Base-by-base conservation (phyloP, 35 echinoderm and acorn worm genomes). In the Apostichopus japonicus region DNA sequence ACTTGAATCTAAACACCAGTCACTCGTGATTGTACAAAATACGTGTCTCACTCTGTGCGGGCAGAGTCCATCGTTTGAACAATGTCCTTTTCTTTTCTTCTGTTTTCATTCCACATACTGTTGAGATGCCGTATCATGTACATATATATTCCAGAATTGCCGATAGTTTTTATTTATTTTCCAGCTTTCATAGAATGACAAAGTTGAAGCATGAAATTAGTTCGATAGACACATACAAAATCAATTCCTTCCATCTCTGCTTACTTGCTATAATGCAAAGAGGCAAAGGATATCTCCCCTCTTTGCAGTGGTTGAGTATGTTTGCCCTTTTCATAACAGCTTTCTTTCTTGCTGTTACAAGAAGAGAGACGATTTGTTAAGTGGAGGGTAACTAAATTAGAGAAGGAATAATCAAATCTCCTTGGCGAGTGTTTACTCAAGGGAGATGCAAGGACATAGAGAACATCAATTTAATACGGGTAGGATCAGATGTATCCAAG, bases 281-380 rank as follows among this genome's bases (percentile, higher is more conserved):
- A 84, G 56, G 55, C 8, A 84, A 84, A 75, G 71, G 71, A 75
- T 75, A 11, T 19, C 63, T 19, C 2, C 17, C 17, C 51, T 8
- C 53, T 9, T 57, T n/a, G 19, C 81, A 24, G 54, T 84, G 54
- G 56, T 84, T 84, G 24, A 57, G 53, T 57, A 84, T 84, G 55
- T 84, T 84, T 84, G 81, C 81, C 81, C 81, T 84, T 44, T 84
- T 84, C 81, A 84, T 84, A 84, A 84, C 81, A 84, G 81, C 81
- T 84, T 54, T 84, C 81, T 84, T 57, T 84, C 81, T 54, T 10
- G 10, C 23, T 54, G 24, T 84, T 84, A 84, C 81, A 57, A 84
- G 81, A 84, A 84, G n/a, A 57, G 10, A 84, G 81, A 84, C 81
- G 81, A 84, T 84, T 84, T 84, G 81, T 84, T 84, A 84, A 84